These are phyloP conservation scores for Sphaerophoria rueppellii DNA, from an alignment of 2,888 invertebrate genomes.

Conservation along the genomic window DNA sequence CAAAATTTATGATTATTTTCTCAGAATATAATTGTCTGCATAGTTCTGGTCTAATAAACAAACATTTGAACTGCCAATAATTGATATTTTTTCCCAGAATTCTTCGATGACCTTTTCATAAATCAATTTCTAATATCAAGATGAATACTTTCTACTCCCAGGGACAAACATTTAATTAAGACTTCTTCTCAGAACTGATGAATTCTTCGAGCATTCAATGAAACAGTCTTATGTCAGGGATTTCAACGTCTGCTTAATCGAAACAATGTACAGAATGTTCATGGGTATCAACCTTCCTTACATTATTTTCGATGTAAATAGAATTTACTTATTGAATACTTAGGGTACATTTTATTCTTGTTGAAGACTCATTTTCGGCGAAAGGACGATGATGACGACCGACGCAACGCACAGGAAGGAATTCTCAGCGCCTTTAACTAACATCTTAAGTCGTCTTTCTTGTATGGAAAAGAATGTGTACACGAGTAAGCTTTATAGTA, in stretches of 20 bases:
- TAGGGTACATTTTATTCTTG: not conserved
- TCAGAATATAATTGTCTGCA: too few species aligned
- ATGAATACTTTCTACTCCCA: too few species aligned
- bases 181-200: not conserved
- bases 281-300: not conserved
- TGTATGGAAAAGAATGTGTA: not conserved
- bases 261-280: too few species aligned
- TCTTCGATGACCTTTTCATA: too few species aligned
- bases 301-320: not conserved
- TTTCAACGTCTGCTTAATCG: not conserved
- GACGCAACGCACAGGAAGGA: not conserved
- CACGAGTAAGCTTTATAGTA: slow-evolving; percentile 41
- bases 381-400: not conserved
- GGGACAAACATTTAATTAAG: not conserved
- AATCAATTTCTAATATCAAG: too few species aligned
- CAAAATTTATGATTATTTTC: too few species aligned
- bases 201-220: not conserved
- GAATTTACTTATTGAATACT: not conserved
- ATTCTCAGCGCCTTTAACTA: not conserved
- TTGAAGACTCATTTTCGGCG: not conserved
- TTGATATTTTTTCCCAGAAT: too few species aligned
- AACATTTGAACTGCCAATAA: too few species aligned
- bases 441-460: too few species aligned
- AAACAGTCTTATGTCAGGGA: not conserved
- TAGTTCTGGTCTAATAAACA: too few species aligned